Base-by-base conservation (phyloP, 2,113 vertebrate species). In the Salvelinus fontinalis region DNA sequence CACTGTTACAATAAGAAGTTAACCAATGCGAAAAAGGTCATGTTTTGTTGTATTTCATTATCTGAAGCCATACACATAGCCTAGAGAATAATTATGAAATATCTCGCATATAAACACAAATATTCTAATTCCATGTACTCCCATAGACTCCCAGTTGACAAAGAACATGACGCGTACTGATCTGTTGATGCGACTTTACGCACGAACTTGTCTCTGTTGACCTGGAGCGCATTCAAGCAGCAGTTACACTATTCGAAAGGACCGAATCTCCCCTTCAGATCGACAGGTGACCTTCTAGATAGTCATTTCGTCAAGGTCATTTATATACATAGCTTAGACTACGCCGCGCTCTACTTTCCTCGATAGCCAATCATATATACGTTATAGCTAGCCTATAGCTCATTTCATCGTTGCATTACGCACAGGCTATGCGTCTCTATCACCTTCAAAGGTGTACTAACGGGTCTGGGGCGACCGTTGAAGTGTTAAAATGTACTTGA, bases 241-340 rank as follows among this genome's bases (percentile, higher is more conserved):
- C n/a, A n/a, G 59, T 9, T 62, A 22, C 11, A 62, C 59, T 62
- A 62, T 62, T 62, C n/a, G 59, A 62, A 70, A 67, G 6, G 20
- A 24, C 54, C 26, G 20, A 49, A 64, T n/a, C 11, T 59, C 67
- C 11, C 57, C 14, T 68, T 68, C 12, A 73, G 11, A 27, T 48
- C n/a, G 29, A 20, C 57, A 70, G 66, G 13, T 9, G 20, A 75
- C 54, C 67, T 73, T 31, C 29, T 70, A 26, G 16, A 18, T 24
- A 24, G 69, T 54, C 20, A 29, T 59, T 51, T 69, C 69, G 22
- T 12, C 71, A 79, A 79, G 72, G 71, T 79, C 66, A 74, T n/a
- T 9, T 11, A 24, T 22, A 70, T 13, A 74, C 29, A 12, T 26
- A 31, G 66, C 5, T 14, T 16, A 31, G 34, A 16, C 12, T 27